Base-by-base conservation (phyloP, 2,888 invertebrate species). In the Chaitophorus viminalis region DNA sequence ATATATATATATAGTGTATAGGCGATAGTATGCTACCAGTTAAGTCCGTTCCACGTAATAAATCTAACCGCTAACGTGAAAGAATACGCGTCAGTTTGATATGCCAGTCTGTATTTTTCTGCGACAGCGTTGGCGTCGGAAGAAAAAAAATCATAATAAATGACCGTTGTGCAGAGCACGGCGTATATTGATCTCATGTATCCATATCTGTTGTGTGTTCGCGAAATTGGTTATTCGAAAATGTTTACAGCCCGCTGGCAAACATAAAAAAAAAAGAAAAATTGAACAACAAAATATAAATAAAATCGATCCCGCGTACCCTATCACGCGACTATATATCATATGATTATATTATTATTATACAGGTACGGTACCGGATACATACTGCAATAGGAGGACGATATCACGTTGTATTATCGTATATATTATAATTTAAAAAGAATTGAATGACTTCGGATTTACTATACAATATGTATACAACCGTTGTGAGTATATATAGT, bases 51-150 rank as follows among this genome's bases (percentile, higher is more conserved):
- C 21, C 29, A 5, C 29, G 72, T 79, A 86, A 86, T 86, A 78
- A 86, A 79, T 86, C 78, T 79, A 86, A 79, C 79, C 39, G 76
- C 79, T 31, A 68, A 46, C 85, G 85, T 86, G 70, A 86, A 79
- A 86, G 86, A 74, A 86, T 14, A 86, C 79, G 39, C 86, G 72
- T 86, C 86, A 78, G 79, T 72, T 72, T 79, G 54, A 72, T 72
- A 79, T 65, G 85, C 79, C 86, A 72, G 78, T 78, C 52, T 72
- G 86, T 79, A 72, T 78, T 78, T 78, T 86, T 72, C 79, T 17
- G 39, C 25, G 54, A 72, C 6, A 72, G 60, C 78, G 79, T 86
- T 52, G 85, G 52, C 72, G 72, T 77, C 60, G 70, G 36, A 36
- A 11, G 31, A 31, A 85, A 86, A 86, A 72, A 78, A 39, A 70